A percentile compares a stretch with the other conserved stretches of the same genome.
Conservation (phyloP, 2,113 vertebrate species). For the Phalacrocorax pelagicus region DNA sequence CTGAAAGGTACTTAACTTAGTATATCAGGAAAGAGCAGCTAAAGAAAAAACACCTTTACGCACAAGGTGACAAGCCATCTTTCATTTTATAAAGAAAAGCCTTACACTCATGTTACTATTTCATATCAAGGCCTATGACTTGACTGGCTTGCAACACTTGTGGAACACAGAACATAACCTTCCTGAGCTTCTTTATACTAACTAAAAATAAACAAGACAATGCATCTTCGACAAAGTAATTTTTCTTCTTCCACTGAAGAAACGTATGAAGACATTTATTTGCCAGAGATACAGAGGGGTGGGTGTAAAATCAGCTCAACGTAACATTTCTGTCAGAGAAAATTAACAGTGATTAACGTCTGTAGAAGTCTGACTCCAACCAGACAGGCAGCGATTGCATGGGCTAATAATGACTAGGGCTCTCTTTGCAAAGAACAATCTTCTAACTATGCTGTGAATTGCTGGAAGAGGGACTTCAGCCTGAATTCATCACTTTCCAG, state of each 20-base stretch:
- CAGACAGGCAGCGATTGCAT: not conserved
- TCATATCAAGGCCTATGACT: not conserved
- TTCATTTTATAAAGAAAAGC: not conserved
- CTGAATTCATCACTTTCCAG: constrained; percentile 18
- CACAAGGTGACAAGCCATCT: not conserved
- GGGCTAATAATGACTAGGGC: not conserved
- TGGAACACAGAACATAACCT: not conserved
- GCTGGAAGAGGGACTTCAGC: not conserved
- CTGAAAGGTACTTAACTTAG: not conserved
- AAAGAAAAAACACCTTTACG: not conserved
- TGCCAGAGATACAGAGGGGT: not conserved
- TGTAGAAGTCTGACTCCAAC: not conserved
- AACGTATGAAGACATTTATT: not conserved
- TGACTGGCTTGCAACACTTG: not conserved
- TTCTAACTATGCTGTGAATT: not conserved
- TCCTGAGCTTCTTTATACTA: not conserved
- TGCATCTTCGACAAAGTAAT: not conserved
- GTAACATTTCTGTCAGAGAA: not conserved
- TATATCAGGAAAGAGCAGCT: not conserved
- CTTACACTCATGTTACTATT: not conserved
- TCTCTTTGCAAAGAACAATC: not conserved
- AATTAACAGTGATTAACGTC: not conserved
- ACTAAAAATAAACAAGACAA: not conserved
- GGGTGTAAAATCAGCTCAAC: not conserved
- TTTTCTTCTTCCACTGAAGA: not conserved